Evolutionary conservation across 2,113 vertebrate genomes (phyloP).

Genomic region (Chiloscyllium plagiosum): DNA sequence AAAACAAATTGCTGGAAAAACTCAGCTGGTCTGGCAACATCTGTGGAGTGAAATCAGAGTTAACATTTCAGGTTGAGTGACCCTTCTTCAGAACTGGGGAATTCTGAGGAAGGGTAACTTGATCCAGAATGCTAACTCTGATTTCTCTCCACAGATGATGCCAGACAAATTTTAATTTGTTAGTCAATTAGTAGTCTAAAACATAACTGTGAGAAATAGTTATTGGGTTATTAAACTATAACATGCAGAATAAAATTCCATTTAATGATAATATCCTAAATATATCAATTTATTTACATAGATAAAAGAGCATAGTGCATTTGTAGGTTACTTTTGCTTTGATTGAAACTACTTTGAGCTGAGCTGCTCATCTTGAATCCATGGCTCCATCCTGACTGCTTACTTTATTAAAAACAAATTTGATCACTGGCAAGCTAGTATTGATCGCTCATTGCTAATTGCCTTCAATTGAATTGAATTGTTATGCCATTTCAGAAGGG

Average conservation of each 20-base stretch:
- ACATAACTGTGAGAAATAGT: background rate
- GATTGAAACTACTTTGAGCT: background rate
- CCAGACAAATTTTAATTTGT: slow-evolving; percentile 36
- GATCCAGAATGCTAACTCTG: no score
- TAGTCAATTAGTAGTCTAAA: background rate
- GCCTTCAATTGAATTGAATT: no score
- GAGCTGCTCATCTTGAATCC: background rate
- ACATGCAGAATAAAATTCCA: background rate
- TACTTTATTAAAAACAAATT: background rate
- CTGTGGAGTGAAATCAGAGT: no score
- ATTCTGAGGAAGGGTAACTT: no score
- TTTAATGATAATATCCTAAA: background rate
- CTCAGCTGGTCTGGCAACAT: no score
- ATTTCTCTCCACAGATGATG: no score
- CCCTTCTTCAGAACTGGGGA: no score
- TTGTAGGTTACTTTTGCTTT: background rate
- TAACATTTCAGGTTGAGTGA: no score
- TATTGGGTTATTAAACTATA: background rate
- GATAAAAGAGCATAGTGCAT: background rate
- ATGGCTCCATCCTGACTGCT: background rate
- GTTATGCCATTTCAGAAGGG: no score
- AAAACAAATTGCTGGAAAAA: no score
- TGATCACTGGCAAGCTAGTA: no score
- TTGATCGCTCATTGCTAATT: no score
- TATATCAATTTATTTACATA: background rate